Evolutionary conservation across 2,113 vertebrate genomes (phyloP).

Genomic region (Rhipidura dahli): DNA sequence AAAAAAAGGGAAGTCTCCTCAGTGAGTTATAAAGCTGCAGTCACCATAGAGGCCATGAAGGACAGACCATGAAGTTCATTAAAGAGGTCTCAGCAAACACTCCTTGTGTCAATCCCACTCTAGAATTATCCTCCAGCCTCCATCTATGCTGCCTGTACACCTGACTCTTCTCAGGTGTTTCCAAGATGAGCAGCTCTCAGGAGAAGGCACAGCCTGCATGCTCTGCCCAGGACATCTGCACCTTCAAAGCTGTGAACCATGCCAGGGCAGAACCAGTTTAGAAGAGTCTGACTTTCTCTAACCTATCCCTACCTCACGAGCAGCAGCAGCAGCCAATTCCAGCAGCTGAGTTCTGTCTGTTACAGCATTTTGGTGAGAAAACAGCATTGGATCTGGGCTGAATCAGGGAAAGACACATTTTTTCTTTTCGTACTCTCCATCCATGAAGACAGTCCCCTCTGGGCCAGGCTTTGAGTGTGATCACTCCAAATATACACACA

Average conservation of each 20-base stretch:
- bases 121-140: not conserved
- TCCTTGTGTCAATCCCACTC: not conserved
- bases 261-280: not conserved
- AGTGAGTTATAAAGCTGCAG: not conserved
- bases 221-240: not conserved
- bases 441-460: not conserved
- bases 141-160: fast-evolving
- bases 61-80: not conserved
- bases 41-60: not conserved
- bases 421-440: not conserved
- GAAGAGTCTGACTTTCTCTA: not conserved
- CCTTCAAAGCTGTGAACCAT: not conserved
- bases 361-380: not conserved
- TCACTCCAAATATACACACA: not conserved
- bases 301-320: not conserved
- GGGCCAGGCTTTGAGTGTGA: not conserved
- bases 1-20: not conserved
- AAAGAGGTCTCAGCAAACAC: not conserved
- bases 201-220: not conserved
- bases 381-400: not conserved
- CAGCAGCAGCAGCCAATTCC: not conserved
- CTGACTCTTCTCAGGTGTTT: not conserved
- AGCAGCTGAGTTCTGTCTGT: not conserved
- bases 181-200: not conserved
- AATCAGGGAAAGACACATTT: not conserved